Evolutionary conservation across 1,140 invertebrate species (phyloP).

Genomic region (Chymomyza costata): DNA sequence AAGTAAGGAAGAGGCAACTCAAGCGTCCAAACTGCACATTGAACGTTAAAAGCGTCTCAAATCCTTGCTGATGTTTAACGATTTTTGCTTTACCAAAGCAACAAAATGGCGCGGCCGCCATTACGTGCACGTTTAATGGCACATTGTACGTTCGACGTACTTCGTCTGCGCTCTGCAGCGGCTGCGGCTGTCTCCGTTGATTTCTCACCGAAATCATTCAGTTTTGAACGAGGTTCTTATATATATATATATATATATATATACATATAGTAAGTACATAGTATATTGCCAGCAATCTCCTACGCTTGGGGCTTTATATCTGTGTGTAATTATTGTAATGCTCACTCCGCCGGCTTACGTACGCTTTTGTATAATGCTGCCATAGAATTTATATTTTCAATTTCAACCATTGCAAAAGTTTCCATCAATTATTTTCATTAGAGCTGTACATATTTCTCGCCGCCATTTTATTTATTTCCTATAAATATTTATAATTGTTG

Average conservation of each 20-base stretch:
- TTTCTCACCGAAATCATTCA: too few species aligned
- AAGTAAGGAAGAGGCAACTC: not conserved
- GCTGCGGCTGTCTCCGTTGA: too few species aligned
- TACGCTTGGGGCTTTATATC: too few species aligned
- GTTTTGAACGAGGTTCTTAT: too few species aligned
- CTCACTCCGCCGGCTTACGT: constrained; percentile 49
- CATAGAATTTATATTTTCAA: constrained; percentile 10
- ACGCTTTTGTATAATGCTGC: constrained; percentile 3
- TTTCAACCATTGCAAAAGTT: constrained; percentile 46
- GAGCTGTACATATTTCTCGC: constrained; percentile 11
- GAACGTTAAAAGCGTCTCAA: constrained; percentile 29
- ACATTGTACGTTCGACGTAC: constrained; percentile 17
- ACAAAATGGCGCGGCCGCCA: too few species aligned
- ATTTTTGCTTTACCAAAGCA: constrained; percentile 32
- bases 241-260: constrained; percentile 3
- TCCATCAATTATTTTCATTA: constrained; percentile 54
- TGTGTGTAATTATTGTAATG: constrained; percentile 58
- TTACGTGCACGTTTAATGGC: constrained; percentile 21
- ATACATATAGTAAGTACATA: too few species aligned
- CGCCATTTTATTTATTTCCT: too few species aligned
- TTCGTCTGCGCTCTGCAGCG: constrained; percentile 1
- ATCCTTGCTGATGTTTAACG: constrained; percentile 44
- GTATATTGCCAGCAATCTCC: too few species aligned
- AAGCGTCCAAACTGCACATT: not conserved
- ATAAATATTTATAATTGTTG: too few species aligned